Percentiles rank a stretch among this genome's conserved stretches.
Conservation (phyloP, 2,113 vertebrate genomes). For the Cyanistes caeruleus region DNA sequence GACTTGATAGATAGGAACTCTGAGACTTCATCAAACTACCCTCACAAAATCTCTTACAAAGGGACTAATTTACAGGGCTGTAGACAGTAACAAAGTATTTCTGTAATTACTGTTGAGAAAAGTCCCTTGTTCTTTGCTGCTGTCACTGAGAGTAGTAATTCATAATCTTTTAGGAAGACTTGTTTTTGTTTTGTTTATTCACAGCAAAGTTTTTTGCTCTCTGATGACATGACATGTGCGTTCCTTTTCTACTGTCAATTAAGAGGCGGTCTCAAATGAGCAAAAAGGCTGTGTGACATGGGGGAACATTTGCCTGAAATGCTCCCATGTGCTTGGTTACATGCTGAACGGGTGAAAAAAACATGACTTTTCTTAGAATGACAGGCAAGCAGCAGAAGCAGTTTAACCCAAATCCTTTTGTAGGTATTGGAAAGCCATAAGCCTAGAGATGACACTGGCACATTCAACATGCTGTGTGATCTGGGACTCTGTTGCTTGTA, state of each 20-base stretch:
- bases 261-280: constrained; percentile 50
- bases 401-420: constrained; percentile 79
- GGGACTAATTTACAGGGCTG: constrained; percentile 39
- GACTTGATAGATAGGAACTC: constrained; percentile 17
- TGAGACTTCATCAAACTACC: background rate
- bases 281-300: constrained; percentile 57
- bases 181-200: constrained; percentile 47
- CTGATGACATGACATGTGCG: constrained; percentile 36
- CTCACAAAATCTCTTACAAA: constrained; percentile 26
- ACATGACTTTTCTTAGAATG: constrained; percentile 69
- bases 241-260: constrained; percentile 64
- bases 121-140: constrained; percentile 30
- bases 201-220: constrained; percentile 34
- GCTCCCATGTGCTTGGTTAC: constrained; percentile 56
- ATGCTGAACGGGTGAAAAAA: constrained; percentile 6
- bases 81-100: constrained; percentile 19
- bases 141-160: constrained; percentile 44
- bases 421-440: constrained; percentile 77
- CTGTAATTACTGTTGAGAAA: constrained; percentile 45
- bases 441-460: constrained; percentile 76
- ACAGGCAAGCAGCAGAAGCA: constrained; percentile 62
- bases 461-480: constrained; percentile 75
- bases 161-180: constrained; percentile 52
- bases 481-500: constrained; percentile 73
- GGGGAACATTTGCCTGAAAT: constrained; percentile 64